Conservation (phyloP, 2,113 vertebrate species). For the Cinclus cinclus region DNA sequence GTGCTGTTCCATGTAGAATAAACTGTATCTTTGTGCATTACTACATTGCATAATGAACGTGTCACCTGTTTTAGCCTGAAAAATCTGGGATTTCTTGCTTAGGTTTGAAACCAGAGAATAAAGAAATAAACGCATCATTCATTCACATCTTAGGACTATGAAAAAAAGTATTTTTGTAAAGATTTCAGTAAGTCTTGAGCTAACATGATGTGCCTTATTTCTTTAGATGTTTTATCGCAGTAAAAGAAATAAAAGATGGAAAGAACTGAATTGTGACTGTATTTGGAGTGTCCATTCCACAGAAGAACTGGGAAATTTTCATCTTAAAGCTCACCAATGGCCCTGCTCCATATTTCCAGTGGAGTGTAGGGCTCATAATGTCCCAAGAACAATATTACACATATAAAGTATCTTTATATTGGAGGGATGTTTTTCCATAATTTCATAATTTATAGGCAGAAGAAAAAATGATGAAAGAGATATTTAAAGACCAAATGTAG, state of each 20-base stretch:
- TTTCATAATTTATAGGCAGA: background rate
- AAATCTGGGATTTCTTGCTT: background rate
- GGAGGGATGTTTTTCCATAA: background rate
- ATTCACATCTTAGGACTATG: background rate
- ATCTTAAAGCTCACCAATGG: background rate
- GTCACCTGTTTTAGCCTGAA: background rate
- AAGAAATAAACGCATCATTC: background rate
- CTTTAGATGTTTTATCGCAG: background rate
- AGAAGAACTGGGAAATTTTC: background rate
- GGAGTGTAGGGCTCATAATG: background rate
- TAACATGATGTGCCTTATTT: background rate
- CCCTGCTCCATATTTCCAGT: background rate
- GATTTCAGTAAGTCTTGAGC: background rate
- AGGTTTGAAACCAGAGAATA: background rate
- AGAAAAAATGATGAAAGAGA: background rate
- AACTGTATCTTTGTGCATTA: background rate
- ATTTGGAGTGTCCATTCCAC: background rate
- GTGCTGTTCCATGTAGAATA: background rate
- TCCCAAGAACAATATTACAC: background rate
- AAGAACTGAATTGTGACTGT: background rate
- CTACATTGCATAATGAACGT: background rate
- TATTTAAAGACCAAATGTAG: constrained; percentile 1
- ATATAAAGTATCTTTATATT: background rate
- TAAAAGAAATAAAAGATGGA: background rate
- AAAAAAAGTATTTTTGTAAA: background rate